These are phyloP conservation scores for Strongylocentrotus purpuratus DNA, from an alignment of 35 echinoderm and acorn worm species.

Conservation along the genomic window DNA sequence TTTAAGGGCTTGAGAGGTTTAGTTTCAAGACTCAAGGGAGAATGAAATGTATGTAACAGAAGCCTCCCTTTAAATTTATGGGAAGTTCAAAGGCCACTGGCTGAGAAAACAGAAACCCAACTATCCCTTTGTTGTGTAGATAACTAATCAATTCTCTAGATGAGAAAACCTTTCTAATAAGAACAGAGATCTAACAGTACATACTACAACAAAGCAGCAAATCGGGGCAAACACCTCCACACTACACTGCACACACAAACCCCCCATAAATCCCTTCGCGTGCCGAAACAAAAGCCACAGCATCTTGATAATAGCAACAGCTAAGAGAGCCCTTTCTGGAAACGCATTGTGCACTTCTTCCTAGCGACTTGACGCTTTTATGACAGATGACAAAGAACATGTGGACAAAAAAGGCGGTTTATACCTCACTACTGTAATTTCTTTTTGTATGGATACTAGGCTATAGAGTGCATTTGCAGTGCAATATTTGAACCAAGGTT, in stretches of 20 bases:
- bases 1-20: not conserved
- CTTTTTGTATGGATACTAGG: not conserved
- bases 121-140: not conserved
- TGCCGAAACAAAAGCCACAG: not conserved
- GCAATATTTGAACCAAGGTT: not conserved
- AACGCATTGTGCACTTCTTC: not conserved
- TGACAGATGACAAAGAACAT: slow-evolving; percentile 31
- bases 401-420: not conserved
- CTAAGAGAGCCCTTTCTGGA: not conserved
- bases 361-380: not conserved
- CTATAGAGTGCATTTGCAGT: not conserved
- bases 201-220: not conserved
- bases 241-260: not conserved
- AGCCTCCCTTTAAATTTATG: not conserved
- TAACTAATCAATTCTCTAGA: not conserved
- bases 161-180: not conserved
- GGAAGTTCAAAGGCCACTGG: not conserved
- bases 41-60: not conserved
- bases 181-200: not conserved
- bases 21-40: not conserved
- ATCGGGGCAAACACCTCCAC: not conserved
- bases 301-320: slow-evolving; percentile 24
- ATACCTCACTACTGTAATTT: not conserved
- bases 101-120: not conserved
- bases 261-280: not conserved